Base-by-base conservation (phyloP, 2,888 invertebrate species). In the Hirtodrosophila duncani region DNA sequence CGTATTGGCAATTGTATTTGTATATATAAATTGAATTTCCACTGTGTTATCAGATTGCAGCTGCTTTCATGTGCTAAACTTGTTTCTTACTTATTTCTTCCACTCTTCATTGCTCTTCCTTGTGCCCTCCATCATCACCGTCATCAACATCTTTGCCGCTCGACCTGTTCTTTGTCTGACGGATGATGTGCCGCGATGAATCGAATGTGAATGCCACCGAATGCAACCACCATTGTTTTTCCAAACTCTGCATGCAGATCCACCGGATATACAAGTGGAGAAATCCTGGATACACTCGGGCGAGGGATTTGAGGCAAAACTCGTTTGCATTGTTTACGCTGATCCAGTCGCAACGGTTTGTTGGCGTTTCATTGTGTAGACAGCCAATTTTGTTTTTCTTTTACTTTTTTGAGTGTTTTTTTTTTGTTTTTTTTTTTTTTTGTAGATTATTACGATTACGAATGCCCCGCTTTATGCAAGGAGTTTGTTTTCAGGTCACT, bases 271-370 rank as follows among this genome's bases (percentile, higher is more conserved):
- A 63, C 90, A 90, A 42, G 91, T 91, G 72, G 92, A 92, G 84
- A 87, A 91, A 41, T 90, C 91, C 5, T 91, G 91, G 91, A 90
- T 92, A 37, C 92, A 92, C 83, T 91, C 91, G 0, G 92, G 91
- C 0, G 92, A 92, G 72, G 92, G 91, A 0, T 91, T 91, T 84
- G 88, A 91, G 61, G 91, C 92, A 1, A 91, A 91, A 68, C 88
- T 92, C 21, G 89, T 91, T 17, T 92, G 92, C 80, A 90, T 90
- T 26, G 92, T 92, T 7, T 89, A 91, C 26, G 91, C 91, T 1
- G 92, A 92, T 79, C 92, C 92, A 3, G 89, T 90, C 0, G 91
- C 91, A 36, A 90, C 91, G 88, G 92, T 92, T 83, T 87, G 86
- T 82, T 63, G 58, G 43, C 49, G 42, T 64, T 30, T 51, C 63